phyloP scores from a whole-genome alignment of 2,888 invertebrate species.

The Tenthredo scrophulariae region DNA sequence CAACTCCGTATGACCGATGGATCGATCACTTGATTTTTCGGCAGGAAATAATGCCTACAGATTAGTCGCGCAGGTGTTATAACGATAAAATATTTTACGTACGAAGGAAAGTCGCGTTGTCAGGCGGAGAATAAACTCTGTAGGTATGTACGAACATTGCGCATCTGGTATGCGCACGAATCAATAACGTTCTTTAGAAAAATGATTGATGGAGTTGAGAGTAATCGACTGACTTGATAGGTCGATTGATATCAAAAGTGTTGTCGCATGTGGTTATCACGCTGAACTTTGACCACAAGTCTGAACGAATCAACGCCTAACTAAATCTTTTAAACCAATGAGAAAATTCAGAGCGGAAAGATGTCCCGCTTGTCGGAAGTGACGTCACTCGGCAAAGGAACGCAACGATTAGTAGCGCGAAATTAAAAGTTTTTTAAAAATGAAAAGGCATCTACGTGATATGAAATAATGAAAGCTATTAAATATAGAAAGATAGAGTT shows the following conservation, averaged over 20 bases:
- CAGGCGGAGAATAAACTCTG: conserved; percentile 25
- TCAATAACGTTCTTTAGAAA: conserved; percentile 26
- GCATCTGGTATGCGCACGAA: conserved; percentile 44
- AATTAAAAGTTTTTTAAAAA: neutral
- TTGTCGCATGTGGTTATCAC: neutral
- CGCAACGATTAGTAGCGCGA: neutral
- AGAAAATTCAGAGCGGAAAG: neutral
- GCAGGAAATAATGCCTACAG: neutral
- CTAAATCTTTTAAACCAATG: neutral
- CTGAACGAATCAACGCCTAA: neutral
- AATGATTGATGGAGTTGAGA: conserved; percentile 16
- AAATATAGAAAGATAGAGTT: neutral
- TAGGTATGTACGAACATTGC: conserved; percentile 8
- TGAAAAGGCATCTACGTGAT: neutral
- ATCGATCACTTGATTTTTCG: conserved; percentile 17
- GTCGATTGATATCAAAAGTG: neutral
- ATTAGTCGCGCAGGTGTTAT: neutral
- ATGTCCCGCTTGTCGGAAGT: neutral
- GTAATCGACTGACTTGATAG: conserved; percentile 9
- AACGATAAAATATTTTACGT: conserved; percentile 19
- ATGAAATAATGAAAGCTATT: neutral
- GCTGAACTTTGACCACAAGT: neutral
- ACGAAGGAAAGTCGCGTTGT: conserved; percentile 41
- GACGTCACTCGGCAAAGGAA: neutral
- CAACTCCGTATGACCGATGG: neutral